These are phyloP conservation scores for Trichonephila inaurata DNA, from an alignment of 1,140 invertebrate genomes.

Conservation along the genomic window DNA sequence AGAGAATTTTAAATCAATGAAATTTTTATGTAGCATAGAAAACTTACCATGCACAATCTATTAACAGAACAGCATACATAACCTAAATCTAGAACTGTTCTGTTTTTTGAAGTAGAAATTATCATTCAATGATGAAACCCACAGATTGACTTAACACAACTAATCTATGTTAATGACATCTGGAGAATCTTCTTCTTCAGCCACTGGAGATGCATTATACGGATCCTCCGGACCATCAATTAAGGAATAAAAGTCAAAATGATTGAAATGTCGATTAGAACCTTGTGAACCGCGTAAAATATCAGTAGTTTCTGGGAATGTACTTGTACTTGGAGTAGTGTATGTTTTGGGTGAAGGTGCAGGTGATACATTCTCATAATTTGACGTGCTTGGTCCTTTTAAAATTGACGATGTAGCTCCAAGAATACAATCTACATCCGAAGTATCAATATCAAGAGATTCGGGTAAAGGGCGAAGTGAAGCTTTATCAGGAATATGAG, in stretches of 20 bases:
- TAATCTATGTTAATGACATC: conserved; percentile 52
- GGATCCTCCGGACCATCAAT: conserved; percentile 21
- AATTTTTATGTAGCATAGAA: background rate
- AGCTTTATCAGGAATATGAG: conserved; percentile 2
- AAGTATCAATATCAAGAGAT: conserved; percentile 16
- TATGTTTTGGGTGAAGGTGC: background rate
- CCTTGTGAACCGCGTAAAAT: background rate
- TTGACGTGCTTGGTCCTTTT: background rate
- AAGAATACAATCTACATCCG: conserved; percentile 18
- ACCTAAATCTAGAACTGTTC: background rate
- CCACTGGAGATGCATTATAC: background rate
- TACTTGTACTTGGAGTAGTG: background rate
- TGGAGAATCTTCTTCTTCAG: conserved; percentile 14
- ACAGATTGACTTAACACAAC: background rate
- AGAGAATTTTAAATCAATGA: too few species aligned
- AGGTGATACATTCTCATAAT: conserved; percentile 2
- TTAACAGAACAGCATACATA: background rate
- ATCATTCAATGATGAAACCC: background rate
- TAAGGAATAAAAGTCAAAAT: conserved; percentile 45
- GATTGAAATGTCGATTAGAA: background rate
- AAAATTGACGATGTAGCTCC: background rate
- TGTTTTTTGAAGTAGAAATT: background rate
- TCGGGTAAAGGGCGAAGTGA: conserved; percentile 26
- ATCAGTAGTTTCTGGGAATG: background rate
- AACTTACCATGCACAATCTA: background rate